phyloP scores from a whole-genome alignment of 2,797 vertebrate species.

The Gallinago stenura region DNA sequence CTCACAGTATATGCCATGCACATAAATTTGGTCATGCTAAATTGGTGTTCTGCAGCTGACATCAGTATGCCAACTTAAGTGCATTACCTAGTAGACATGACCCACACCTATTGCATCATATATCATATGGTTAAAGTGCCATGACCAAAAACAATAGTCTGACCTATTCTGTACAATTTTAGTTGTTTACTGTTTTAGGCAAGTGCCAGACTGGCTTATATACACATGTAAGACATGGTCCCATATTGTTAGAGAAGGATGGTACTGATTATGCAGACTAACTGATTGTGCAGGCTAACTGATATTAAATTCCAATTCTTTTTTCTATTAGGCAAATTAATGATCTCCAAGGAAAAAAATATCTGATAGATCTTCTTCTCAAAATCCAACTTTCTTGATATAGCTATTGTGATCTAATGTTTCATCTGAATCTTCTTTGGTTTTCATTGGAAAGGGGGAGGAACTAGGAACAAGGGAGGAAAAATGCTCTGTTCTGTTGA shows the following conservation, averaged over 20 bases:
- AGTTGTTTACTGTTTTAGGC: neutral
- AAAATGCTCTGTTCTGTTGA: neutral
- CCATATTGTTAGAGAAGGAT: neutral
- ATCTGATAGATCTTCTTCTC: neutral
- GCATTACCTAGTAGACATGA: neutral
- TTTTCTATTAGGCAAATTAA: neutral
- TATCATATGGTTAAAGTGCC: neutral
- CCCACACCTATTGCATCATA: neutral
- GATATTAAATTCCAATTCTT: neutral
- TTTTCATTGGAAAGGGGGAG: neutral
- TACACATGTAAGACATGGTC: neutral
- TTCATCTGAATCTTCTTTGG: neutral
- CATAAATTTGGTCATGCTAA: neutral
- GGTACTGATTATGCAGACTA: neutral
- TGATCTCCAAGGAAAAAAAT: neutral
- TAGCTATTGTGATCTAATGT: neutral
- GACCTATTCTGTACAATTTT: neutral
- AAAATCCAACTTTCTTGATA: neutral
- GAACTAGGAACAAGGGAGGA: neutral
- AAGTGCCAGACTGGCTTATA: neutral
- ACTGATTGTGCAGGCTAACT: neutral
- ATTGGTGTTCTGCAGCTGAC: neutral
- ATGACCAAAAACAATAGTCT: neutral
- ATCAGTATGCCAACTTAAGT: neutral
- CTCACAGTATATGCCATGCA: neutral